Base-by-base conservation (phyloP, 2,113 vertebrate species). In the Montifringilla adamsi region DNA sequence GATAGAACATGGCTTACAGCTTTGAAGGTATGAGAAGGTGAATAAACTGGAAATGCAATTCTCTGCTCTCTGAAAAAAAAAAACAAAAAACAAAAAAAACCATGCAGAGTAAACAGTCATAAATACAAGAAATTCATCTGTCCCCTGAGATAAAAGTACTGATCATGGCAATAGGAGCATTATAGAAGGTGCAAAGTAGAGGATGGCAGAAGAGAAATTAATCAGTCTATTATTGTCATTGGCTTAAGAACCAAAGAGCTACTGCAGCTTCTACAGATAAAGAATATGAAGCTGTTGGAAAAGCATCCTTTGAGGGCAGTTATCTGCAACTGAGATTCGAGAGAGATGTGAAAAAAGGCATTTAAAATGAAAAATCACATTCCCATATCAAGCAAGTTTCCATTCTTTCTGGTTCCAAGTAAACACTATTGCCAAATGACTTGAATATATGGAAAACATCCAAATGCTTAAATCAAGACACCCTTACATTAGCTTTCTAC, bases 1-100 rank as follows among this genome's bases (percentile, higher is more conserved):
- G 95, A 94, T 76, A 94, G 92, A 96, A 96, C 88, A 87, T 96
- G 58, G 93, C 93, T 96, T 92, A 90, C 73, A 93, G 66, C 27
- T 96, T 90, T 93, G 90, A 94, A 96, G 77, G 83, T 95, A 89
- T 95, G 62, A 96, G 86, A 93, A 96, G 81, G 86, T 94, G 90
- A 94, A 89, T 90, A 96, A 92, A 90, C 73, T 84, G n/a, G 66
- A 94, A 96, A 95, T 82, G 31, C 41, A 89, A 73, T 68, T 88
- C 56, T 88, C 50, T 80, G 13, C 39, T 22, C 43, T 91, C 67
- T 63, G 41, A 19, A 35, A 52, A 85, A 95, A 94, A 88, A 94
- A 95, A 94, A 95, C 15, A 35, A 52, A 85, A 95, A 94, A 88
- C 93, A 95, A 94, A 95, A 92, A 95, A 96, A 95, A 86, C 13